Evolutionary conservation across 1,140 invertebrate species (phyloP), one percentile per base, ranked within the genome.

Genomic region (Ylistrum balloti): DNA sequence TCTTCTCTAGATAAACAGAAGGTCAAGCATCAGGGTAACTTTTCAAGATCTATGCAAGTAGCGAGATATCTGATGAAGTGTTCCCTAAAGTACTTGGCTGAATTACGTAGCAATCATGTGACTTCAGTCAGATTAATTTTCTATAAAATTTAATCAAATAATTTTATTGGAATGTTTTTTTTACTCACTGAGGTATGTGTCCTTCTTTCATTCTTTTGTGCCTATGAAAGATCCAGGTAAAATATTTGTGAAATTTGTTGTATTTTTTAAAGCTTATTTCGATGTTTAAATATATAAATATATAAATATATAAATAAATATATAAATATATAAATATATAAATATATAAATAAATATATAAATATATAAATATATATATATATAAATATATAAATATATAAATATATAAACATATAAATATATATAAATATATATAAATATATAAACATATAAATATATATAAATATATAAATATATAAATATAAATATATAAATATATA

Each of bases 221-320:
- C 56, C 28, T 17, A 74, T 74, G n/a, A 74, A 74, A 74, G 56
- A 74, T 74, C 56, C 56, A 74, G 56, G 56, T 74, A 74, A 74
- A 3, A 28, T 38, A 5, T 74, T 5, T n/a, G 28, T 28, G n/a
- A 28, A 74, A 28, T 74, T 1, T 74, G 56, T 28, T 28, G n/a
- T 9, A 74, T 28, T 74, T 74, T 5, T 74, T 13, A 38, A 38
- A 38, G 35, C 35, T 38, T 13, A 0, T 45, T 17, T 45, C 9
- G 17, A 17, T 45, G 41, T 45, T 38, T 38, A 38, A 38, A 38
- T 38, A 38, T 38, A 13, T 13, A 38, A 38, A 38, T n/a, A n/a
- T n/a, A n/a, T n/a, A n/a, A n/a, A n/a, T n/a, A n/a, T n/a, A n/a
- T n/a, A n/a, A n/a, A n/a, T n/a, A n/a, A n/a, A n/a, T n/a, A n/a